Evolutionary conservation across 2,797 vertebrate genomes (phyloP), one percentile per base, ranked within the genome.

Genomic region (Ctenochaetus hawaiiensis): DNA sequence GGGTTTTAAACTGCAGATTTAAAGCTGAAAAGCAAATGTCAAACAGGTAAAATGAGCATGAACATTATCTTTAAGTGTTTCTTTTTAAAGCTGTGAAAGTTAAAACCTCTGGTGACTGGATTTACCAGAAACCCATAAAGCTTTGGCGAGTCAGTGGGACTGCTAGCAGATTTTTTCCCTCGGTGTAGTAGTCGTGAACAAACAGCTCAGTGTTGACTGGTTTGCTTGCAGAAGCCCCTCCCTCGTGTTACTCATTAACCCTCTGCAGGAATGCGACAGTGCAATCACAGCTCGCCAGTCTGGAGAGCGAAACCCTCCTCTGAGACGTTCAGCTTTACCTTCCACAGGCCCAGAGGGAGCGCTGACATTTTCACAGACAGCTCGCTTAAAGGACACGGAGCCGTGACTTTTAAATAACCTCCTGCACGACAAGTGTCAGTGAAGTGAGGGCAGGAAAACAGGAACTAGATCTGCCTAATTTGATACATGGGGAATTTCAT

Each of bases 211-310:
- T 67, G 52, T 66, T 56, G 65, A 72, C 77, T 41, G 65, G 16
- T 43, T 65, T 53, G 53, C 37, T 75, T 48, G 26, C 43, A 23
- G 68, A 77, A 45, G 79, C 64, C 41, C 70, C 75, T 75, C 79
- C 84, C 78, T 47, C 52, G 34, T 34, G 86, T 85, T 84, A 86
- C 76, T 90, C 67, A 91, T 91, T 90, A 88, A 88, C 88, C 64
- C 53, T 77, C 60, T 51, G 67, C 57, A 73, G 82, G 83, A 89
- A 87, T 75, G 81, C 70, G 2, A 59, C 54, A 64, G 60, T 62
- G 58, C 72, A 58, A 54, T 77, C 44, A 69, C 58, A 45, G 68
- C 39, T 53, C 60, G 65, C 12, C 1, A 1, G 63, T 77, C 37
- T 75, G 17, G 51, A 74, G 52, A 65, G 49, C 14, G 5, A 77